These are phyloP conservation scores for Caenorhabditis plicata DNA, from an alignment of 2,888 invertebrate genomes.

Conservation along the genomic window DNA sequence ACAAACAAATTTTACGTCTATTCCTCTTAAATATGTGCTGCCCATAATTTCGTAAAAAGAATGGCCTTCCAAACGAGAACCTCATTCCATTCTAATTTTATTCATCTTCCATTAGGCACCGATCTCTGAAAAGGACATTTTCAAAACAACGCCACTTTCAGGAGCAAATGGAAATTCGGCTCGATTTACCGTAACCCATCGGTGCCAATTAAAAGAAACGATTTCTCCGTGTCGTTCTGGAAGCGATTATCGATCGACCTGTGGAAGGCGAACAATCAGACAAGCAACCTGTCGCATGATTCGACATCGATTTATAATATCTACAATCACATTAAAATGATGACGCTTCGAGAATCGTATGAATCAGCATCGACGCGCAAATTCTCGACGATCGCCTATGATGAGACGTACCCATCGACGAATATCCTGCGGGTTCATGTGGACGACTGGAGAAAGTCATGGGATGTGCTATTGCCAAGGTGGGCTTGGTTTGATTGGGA, in stretches of 20 bases:
- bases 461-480: constrained; percentile 43
- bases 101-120: too few species aligned
- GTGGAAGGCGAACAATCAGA: constrained; percentile 35
- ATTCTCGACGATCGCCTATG: constrained; percentile 5
- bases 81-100: too few species aligned
- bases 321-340: constrained; percentile 26
- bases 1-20: too few species aligned
- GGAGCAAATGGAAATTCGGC: constrained; percentile 26
- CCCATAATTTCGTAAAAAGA: too few species aligned
- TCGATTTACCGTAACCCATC: constrained; percentile 60
- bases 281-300: constrained; percentile 10
- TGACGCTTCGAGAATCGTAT: constrained; percentile 25
- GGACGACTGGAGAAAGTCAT: constrained; percentile 22
- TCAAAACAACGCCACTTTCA: too few species aligned
- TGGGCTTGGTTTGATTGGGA: too few species aligned
- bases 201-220: constrained; percentile 44
- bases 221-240: constrained; percentile 37
- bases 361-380: constrained; percentile 2
- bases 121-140: too few species aligned
- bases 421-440: constrained; percentile 21
- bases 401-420: constrained; percentile 25
- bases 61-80: too few species aligned
- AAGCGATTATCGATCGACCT: constrained; percentile 40
- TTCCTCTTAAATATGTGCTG: too few species aligned
- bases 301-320: constrained; percentile 20